Base-by-base conservation (phyloP, 2,113 vertebrate species). In the Oceanites oceanicus region DNA sequence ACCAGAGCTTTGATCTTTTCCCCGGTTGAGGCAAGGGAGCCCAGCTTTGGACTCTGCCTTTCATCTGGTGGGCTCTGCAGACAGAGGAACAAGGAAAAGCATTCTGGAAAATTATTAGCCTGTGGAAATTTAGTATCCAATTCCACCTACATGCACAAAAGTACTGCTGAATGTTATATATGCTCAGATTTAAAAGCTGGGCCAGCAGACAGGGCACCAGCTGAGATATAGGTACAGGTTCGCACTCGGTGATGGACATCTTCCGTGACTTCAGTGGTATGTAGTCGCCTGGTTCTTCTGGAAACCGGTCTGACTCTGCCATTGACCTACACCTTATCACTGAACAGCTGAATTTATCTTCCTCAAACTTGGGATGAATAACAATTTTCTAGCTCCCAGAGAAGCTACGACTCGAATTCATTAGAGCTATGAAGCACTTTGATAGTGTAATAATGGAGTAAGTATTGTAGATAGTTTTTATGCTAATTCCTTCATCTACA, bases 391-490 rank as follows among this genome's bases (percentile, higher is more conserved):
- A 84, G 38, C 83, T 84, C 80, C 75, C 72, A 92, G 55, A 89
- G 38, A 88, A 67, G 63, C 62, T 80, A 38, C 32, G 65, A 84
- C 42, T 92, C 38, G 68, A 96, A 95, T 84, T 89, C 68, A 78
- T 67, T 84, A 88, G n/a, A 86, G 52, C 13, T 73, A 40, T 5
- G 42, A 88, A 92, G 79, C 12, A 73, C 50, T 91, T 86, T 50
- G 59, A 63, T 71, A 91, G 68, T 38, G 23, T 74, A 94, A 92
- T 53, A 88, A 92, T 77, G 42, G 72, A 83, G 12, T 77, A 89
- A 95, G 55, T 71, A 87, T 6, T 92, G 91, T 74, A 95, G 68
- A 84, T 81, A 70, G 59, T 59, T 92, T 92, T 88, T 15, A 93
- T 94, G 80, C 47, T 93, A 81, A 95, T 92, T 89, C 20, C 59